A percentile compares a stretch with the other conserved stretches of the same genome.
Conservation (phyloP, 2,888 invertebrate genomes). For the Dendrolimus houi region DNA sequence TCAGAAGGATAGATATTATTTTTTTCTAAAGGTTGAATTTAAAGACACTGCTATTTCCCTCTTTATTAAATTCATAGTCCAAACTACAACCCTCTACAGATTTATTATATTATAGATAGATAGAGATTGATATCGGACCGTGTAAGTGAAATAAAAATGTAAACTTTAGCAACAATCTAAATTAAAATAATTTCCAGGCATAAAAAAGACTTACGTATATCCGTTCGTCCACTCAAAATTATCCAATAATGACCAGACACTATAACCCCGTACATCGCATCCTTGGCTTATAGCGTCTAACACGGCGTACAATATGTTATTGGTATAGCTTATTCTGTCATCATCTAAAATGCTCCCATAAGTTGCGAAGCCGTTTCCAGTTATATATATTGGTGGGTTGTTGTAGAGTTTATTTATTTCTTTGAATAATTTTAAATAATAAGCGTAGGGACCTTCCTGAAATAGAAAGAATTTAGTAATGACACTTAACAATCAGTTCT, state of each 20-base stretch:
- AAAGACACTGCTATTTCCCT: too few species aligned
- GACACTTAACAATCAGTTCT: too few species aligned
- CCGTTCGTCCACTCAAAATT: constrained; percentile 80
- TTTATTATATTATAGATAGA: too few species aligned
- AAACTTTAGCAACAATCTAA: too few species aligned
- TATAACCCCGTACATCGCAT: constrained; percentile 69
- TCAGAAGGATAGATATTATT: too few species aligned
- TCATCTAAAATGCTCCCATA: constrained; percentile 60
- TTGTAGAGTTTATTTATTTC: constrained; percentile 65
- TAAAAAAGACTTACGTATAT: constrained; percentile 57
- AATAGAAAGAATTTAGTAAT: constrained; percentile 1
- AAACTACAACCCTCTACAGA: too few species aligned
- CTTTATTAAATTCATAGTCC: too few species aligned
- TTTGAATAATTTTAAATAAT: constrained; percentile 66
- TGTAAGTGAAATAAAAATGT: neutral
- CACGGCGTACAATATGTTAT: constrained; percentile 56
- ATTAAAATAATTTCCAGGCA: too few species aligned
- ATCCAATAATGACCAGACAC: constrained; percentile 79
- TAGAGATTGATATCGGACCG: neutral
- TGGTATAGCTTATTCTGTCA: constrained; percentile 52
- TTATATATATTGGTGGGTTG: constrained; percentile 74
- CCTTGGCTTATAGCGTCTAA: constrained; percentile 63
- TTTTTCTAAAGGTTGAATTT: too few species aligned
- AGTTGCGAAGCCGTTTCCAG: constrained; percentile 78
- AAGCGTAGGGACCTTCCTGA: constrained; percentile 77